Base-by-base conservation (phyloP, 2,888 invertebrate species). In the Polydrusus tereticollis region DNA sequence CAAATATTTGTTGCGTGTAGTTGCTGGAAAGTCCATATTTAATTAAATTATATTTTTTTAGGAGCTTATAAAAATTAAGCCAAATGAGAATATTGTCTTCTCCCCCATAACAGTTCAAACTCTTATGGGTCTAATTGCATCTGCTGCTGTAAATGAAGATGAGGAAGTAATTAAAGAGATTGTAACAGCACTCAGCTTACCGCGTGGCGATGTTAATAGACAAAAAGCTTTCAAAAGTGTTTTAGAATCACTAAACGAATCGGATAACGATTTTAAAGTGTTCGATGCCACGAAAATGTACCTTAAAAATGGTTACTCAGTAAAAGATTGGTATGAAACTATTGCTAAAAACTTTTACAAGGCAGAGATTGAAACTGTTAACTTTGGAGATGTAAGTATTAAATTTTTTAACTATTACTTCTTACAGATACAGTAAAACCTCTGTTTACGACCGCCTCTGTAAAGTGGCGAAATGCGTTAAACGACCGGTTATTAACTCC, bases 231-330 rank as follows among this genome's bases (percentile, higher is more conserved):
- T 65, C 55, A 21, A 38, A 21, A 8, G 12, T 2, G 33, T 65
- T 55, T 21, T 52, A 12, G n/a, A n/a, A 23, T 16, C 38, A 0
- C 12, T 65, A 8, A 52, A 64, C n/a, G 36, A 14, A 38, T 1
- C 5, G 4, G 52, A 38, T 21, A n/a, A 65, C 45, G 64, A 65
- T 12, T 65, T 65, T 65, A 65, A 55, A 26, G 14, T 65, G 7
- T 65, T 55, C 16, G 36, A 65, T 21, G 64, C 64, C 16, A 50
- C 20, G 16, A 65, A 52, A 38, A 33, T 65, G 38, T 65, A 65
- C 26, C 38, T 65, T 23, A 16, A 8, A n/a, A 3, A 1, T 14
- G 52, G 52, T 1, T 65, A 65, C 36, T 14, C 8, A 1, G 21
- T 21, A 21, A 3, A 20, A 8, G 18, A 10, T 26, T 14, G 21